Evolutionary conservation across 2,888 invertebrate species (phyloP).

Genomic region (Argyresthia goedartella): DNA sequence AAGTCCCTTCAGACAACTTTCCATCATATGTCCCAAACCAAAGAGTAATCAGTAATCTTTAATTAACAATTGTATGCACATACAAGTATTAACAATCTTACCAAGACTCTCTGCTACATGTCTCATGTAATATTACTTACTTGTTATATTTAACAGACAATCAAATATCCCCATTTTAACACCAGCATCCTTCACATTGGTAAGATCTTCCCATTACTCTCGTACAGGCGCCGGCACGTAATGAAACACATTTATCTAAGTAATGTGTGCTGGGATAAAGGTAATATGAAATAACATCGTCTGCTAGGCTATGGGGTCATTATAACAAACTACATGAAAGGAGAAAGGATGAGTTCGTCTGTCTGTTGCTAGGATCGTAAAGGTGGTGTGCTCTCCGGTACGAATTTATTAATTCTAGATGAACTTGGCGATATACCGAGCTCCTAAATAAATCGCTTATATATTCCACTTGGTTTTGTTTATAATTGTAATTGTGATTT

Average conservation of each 20-base stretch:
- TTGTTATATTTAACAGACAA: no score
- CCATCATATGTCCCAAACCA: no score
- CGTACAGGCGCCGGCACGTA: background rate
- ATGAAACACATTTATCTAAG: background rate
- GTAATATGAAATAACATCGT: conserved; percentile 8
- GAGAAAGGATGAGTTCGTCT: background rate
- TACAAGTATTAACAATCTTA: no score
- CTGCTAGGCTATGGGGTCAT: conserved; percentile 5
- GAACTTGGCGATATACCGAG: no score
- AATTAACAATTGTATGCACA: no score
- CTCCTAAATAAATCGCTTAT: no score
- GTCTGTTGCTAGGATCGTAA: background rate
- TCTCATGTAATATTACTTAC: no score
- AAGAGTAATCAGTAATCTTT: no score
- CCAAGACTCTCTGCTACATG: no score
- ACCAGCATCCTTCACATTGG: no score
- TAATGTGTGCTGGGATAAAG: conserved; percentile 7
- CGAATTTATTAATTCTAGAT: background rate
- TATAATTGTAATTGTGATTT: background rate
- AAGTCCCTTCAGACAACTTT: no score
- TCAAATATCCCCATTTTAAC: no score
- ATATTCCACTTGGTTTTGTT: background rate
- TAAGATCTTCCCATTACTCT: background rate
- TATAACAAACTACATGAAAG: background rate
- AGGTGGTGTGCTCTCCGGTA: background rate